Base-by-base conservation (phyloP, 2,888 invertebrate species). In the Dromius quadrimaculatus region DNA sequence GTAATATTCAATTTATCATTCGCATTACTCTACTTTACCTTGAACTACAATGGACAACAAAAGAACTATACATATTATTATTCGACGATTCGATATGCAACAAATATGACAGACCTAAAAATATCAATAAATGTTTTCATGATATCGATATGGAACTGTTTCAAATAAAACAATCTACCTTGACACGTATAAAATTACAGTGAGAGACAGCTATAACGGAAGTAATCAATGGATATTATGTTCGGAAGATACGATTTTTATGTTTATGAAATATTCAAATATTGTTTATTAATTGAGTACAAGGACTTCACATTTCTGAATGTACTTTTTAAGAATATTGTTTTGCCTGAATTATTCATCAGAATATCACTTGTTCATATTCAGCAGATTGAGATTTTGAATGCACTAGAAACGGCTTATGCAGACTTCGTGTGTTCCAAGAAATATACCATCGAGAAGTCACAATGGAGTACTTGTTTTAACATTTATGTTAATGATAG, bases 31-130 rank as follows among this genome's bases (percentile, higher is more conserved):
- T 61, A 54, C 28, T 61, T 34, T 61, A 61, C 61, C 61, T 61
- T 61, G 61, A 61, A 61, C 61, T 61, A 61, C n/a, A 61, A 61
- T 54, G 50, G 28, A 54, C 15, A 54, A 54, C 28, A 54, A 54
- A 54, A 23, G 13, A 50, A 50, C 28, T 22, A 50, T 50, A 6
- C 23, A 50, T 23, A 43, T 19, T 2, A 28, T 54, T 11, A 23
- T 28, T 15, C 8, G 28, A 54, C 50, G 28, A 23, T n/a, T n/a
- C n/a, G n/a, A n/a, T n/a, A n/a, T 6, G 13, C 2, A 15, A 13
- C 47, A 22, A 32, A n/a, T 23, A n/a, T n/a, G n/a, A n/a, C n/a
- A n/a, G n/a, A n/a, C n/a, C n/a, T 54, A 54, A 15, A 15, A 54
- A 41, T 41, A 41, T 15, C 41, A 3, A 41, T 41, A 41, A 41